Conservation (phyloP, 2,888 invertebrate species). For the Prosopocoilus inquinatus region DNA sequence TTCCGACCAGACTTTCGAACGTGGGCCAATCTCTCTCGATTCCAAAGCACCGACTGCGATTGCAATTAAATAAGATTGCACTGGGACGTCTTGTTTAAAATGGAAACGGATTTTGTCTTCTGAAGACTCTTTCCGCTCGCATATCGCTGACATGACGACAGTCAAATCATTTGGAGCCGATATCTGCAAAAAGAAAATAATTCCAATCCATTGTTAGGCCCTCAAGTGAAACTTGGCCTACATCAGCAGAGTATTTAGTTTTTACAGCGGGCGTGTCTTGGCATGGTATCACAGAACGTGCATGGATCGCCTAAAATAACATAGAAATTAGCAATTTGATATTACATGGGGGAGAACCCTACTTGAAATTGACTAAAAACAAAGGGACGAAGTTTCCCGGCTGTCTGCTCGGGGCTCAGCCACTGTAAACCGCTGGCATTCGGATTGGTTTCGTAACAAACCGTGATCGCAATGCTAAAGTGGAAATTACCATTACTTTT, state of each 20-base stretch:
- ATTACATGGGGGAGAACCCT: conserved; percentile 24
- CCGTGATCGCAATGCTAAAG: conserved; percentile 56
- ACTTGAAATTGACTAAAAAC: conserved; percentile 82
- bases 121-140: conserved; percentile 51
- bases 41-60: conserved; percentile 84
- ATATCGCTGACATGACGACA: conserved; percentile 85
- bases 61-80: conserved; percentile 88
- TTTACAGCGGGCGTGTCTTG: conserved; percentile 92
- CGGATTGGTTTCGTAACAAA: conserved; percentile 75
- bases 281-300: conserved; percentile 85
- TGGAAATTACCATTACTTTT: conserved; percentile 13
- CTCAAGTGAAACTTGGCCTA: conserved; percentile 38
- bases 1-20: conserved; percentile 89
- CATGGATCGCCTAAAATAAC: conserved; percentile 73
- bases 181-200: conserved; percentile 51
- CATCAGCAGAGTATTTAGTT: conserved; percentile 66
- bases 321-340: conserved; percentile 9
- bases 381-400: conserved; percentile 82
- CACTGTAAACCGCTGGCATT: conserved; percentile 86
- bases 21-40: conserved; percentile 71
- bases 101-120: conserved; percentile 51
- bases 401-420: conserved; percentile 82
- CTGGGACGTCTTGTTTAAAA: conserved; percentile 77
- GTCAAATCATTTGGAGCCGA: conserved; percentile 72
- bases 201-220: background rate